These are phyloP conservation scores for Falco concolor DNA, from an alignment of 2,797 vertebrate species.

Conservation along the genomic window DNA sequence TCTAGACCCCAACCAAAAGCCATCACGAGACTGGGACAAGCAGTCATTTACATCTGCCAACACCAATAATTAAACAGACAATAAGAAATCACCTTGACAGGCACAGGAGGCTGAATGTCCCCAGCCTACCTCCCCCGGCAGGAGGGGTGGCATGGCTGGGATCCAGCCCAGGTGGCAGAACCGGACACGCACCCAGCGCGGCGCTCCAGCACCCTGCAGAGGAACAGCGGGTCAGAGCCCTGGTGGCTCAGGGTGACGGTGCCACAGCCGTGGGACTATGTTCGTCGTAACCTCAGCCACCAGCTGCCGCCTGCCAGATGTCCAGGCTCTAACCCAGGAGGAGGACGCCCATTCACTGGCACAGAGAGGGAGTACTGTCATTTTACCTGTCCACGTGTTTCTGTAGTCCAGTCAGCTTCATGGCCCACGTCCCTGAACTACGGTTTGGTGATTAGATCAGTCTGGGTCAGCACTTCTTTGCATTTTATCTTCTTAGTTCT, in stretches of 20 bases:
- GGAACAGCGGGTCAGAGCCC: fast-evolving
- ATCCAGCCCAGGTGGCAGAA: fast-evolving
- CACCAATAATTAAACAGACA: not conserved
- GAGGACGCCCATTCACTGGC: not conserved
- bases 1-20: not conserved
- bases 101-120: fast-evolving
- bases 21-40: fast-evolving
- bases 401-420: not conserved
- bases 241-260: not conserved
- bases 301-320: not conserved
- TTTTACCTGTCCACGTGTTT: not conserved
- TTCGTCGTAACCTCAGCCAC: not conserved
- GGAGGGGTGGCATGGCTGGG: too few relatives aligned
- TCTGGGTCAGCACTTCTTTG: not conserved
- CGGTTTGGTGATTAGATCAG: not conserved
- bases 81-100: fast-evolving
- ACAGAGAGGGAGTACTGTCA: too few relatives aligned
- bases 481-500: not conserved
- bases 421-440: not conserved
- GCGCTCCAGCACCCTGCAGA: not conserved
- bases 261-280: not conserved
- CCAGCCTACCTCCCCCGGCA: too few relatives aligned
- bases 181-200: not conserved
- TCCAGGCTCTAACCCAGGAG: not conserved
- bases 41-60: not conserved